phyloP scores from a whole-genome alignment of 1,140 invertebrate genomes.

The Gonatopus flavifemur region DNA sequence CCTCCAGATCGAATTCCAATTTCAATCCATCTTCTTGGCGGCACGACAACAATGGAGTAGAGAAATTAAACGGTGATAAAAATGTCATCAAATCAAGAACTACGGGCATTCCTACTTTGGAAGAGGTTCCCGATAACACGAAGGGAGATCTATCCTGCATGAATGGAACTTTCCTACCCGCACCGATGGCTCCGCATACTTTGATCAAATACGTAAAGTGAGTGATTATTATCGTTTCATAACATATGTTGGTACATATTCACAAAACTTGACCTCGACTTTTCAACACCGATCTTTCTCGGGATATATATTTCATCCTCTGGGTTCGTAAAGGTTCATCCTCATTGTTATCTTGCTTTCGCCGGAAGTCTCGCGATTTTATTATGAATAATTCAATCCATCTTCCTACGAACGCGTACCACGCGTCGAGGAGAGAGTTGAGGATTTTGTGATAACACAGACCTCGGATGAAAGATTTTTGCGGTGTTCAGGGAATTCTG shows the following conservation, averaged over 20 bases:
- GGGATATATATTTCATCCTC: no score
- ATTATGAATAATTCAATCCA: slow-evolving; percentile 33
- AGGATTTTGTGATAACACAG: not conserved
- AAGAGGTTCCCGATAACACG: slow-evolving; percentile 20
- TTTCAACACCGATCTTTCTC: no score
- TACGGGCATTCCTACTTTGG: no score
- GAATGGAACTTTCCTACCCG: slow-evolving; percentile 54
- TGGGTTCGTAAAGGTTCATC: not conserved
- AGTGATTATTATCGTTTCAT: no score
- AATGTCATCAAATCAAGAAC: no score
- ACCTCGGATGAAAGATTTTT: slow-evolving; percentile 4
- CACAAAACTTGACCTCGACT: no score
- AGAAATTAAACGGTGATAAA: no score
- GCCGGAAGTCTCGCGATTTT: slow-evolving; percentile 7
- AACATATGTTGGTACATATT: no score
- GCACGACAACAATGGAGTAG: no score
- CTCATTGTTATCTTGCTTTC: slow-evolving; percentile 8
- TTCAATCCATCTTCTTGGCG: no score
- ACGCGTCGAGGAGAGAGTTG: not conserved
- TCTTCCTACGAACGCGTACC: no score
- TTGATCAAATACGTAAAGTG: slow-evolving; percentile 58
- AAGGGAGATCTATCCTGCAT: slow-evolving; percentile 54
- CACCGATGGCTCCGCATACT: slow-evolving; percentile 47
- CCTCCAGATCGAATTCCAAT: not conserved
- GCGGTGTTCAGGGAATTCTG: not conserved